Evolutionary conservation across 2,888 invertebrate genomes (phyloP), one percentile per base, ranked within the genome.

Genomic region (Limnephilus marmoratus): DNA sequence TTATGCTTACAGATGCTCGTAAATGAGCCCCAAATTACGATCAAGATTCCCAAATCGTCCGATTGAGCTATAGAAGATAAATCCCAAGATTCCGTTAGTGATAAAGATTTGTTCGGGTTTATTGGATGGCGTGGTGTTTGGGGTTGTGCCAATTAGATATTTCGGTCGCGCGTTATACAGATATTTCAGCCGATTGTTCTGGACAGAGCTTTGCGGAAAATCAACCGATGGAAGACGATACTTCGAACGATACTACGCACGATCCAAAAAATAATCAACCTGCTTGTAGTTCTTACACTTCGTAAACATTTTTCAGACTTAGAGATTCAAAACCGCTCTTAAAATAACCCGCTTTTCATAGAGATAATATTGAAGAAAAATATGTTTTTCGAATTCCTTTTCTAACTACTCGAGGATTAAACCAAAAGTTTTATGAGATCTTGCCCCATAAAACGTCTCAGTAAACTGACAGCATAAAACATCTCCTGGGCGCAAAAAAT

Each of bases 51-150:
- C 80, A n/a, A 34, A 9, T 82, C 45, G 83, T 81, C 88, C 91
- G 81, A 87, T 91, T 91, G 91, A 45, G 11, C 24, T n/a, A 91
- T 31, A 37, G 45, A 9, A 31, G 81, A 81, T 41, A 85, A 90
- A 90, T 85, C 80, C 81, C 90, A 85, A 82, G 83, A 49, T 49
- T 82, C 90, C 85, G 90, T 85, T 85, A 91, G 83, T 91, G 91
- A 91, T 91, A 87, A 91, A 85, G 90, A 90, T 91, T 87, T 91
- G 91, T 89, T 88, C 45, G 34, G 49, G 87, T 91, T 91, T 86
- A 91, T 91, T 89, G 45, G 91, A 89, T 89, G 31, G 91, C 80
- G 83, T 82, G 91, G 86, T 68, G 85, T 41, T 89, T 89, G 91
- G 90, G 85, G 34, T 34, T 37, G 83, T 91, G 91, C 91, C 91